phyloP scores from a whole-genome alignment of 2,113 vertebrate genomes.

The Dicentrarchus labrax region DNA sequence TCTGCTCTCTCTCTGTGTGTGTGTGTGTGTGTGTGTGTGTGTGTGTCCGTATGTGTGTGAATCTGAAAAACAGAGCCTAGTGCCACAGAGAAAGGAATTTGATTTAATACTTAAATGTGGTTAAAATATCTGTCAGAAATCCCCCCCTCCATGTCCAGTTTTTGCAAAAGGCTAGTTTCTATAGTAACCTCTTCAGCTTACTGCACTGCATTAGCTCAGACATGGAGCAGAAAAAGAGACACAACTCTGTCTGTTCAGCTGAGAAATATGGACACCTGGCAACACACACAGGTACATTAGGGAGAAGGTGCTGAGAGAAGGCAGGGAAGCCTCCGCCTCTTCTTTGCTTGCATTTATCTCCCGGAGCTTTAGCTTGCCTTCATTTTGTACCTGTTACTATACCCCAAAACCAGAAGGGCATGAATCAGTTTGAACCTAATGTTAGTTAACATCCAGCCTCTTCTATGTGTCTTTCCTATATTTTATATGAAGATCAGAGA shows the following conservation, averaged over 20 bases:
- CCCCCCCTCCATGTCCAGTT: conserved; percentile 28
- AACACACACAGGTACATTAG: conserved; percentile 47
- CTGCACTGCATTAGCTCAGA: conserved; percentile 76
- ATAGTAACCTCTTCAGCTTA: conserved; percentile 82
- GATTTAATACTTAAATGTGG: conserved; percentile 24
- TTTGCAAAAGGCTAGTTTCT: conserved; percentile 77
- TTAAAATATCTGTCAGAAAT: conserved; percentile 28
- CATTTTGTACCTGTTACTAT: conserved; percentile 2
- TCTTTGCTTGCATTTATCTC: conserved; percentile 9
- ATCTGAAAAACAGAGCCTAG: neutral
- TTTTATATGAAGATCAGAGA: conserved; percentile 26
- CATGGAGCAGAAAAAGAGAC: conserved; percentile 71
- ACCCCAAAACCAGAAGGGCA: neutral
- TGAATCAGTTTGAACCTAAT: conserved; percentile 8
- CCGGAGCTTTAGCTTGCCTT: conserved; percentile 1
- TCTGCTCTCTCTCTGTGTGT: too few species aligned
- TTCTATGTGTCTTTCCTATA: conserved; percentile 5
- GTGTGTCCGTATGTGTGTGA: conserved; percentile 5
- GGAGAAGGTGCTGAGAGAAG: conserved; percentile 5
- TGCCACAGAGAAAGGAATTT: neutral
- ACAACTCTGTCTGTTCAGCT: conserved; percentile 65
- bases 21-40: neutral
- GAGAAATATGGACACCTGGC: conserved; percentile 71
- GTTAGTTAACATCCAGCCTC: conserved; percentile 12
- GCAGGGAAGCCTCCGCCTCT: too few species aligned